Evolutionary conservation across 2,888 invertebrate species (phyloP).

Genomic region (Hypercompe scribonia): DNA sequence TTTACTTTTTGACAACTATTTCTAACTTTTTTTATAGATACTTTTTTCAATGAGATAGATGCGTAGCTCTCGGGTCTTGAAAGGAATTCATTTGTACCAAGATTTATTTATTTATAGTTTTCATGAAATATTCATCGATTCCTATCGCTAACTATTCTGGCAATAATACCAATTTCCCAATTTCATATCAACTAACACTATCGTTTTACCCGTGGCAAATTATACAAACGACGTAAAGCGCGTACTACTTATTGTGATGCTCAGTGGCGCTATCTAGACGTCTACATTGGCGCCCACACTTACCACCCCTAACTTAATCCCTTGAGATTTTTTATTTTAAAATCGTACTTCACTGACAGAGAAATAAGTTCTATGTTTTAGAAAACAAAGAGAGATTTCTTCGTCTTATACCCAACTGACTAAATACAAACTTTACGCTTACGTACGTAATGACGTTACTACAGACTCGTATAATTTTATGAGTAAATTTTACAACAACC

Average conservation of each 20-base stretch:
- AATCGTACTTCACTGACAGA: constrained; percentile 45
- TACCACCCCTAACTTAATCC: constrained; percentile 77
- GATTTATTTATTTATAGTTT: too few relatives aligned
- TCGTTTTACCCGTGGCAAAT: constrained; percentile 70
- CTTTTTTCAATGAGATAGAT: background rate
- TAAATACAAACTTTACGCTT: background rate
- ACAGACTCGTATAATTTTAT: constrained; percentile 10
- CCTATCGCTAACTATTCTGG: background rate
- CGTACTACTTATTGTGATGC: constrained; percentile 69
- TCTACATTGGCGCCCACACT: constrained; percentile 78
- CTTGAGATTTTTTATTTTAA: constrained; percentile 58
- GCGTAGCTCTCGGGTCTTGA: too few relatives aligned
- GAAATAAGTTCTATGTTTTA: constrained; percentile 41
- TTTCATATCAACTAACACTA: constrained; percentile 33
- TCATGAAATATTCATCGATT: background rate
- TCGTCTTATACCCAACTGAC: background rate
- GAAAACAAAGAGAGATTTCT: background rate
- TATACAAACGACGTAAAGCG: constrained; percentile 67
- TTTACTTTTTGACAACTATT: too few relatives aligned
- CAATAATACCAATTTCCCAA: background rate
- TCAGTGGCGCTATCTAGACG: constrained; percentile 83
- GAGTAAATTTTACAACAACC: constrained; percentile 44
- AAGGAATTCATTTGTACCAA: background rate
- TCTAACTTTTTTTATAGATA: too few relatives aligned
- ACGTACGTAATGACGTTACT: background rate